Evolutionary conservation across 92 coral and sea anemone species (phyloP).

Genomic region (Parazoanthus darwini): DNA sequence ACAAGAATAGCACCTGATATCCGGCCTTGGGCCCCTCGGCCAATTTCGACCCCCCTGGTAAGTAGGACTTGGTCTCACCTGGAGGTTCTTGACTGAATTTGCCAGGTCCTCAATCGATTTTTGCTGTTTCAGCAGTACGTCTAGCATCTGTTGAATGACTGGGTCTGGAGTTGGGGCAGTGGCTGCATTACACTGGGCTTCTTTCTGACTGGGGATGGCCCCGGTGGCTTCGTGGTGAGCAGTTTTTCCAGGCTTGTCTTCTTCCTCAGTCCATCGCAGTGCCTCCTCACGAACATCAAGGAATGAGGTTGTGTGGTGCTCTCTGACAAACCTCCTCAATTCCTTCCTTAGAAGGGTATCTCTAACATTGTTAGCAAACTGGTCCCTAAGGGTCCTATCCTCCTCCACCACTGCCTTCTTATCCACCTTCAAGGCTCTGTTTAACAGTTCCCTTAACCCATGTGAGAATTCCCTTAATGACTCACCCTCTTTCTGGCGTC

Average conservation of each 20-base stretch:
- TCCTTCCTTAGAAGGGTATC: conserved; percentile 29
- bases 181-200: no score
- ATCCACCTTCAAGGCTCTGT: conserved; percentile 44
- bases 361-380: conserved; percentile 42
- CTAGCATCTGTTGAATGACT: conserved; percentile 34
- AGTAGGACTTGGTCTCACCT: neutral
- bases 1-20: conserved; percentile 21
- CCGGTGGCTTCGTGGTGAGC: neutral
- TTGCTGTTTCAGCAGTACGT: conserved; percentile 28
- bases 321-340: conserved; percentile 46
- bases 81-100: conserved; percentile 1
- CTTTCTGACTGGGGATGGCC: neutral
- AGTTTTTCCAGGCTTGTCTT: conserved; percentile 5
- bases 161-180: neutral
- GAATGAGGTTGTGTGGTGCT: conserved; percentile 2
- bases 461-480: conserved; percentile 46
- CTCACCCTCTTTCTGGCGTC: conserved; percentile 46
- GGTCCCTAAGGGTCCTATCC: conserved; percentile 46
- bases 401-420: conserved; percentile 45
- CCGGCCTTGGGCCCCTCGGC: neutral
- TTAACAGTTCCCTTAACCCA: conserved; percentile 46
- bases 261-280: conserved; percentile 48
- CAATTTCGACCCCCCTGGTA: neutral
- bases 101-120: conserved; percentile 36
- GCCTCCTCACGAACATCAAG: conserved; percentile 45